Evolutionary conservation across 1,140 invertebrate genomes (phyloP), one percentile per base, ranked within the genome.

Genomic region (Zaprionus inermis): DNA sequence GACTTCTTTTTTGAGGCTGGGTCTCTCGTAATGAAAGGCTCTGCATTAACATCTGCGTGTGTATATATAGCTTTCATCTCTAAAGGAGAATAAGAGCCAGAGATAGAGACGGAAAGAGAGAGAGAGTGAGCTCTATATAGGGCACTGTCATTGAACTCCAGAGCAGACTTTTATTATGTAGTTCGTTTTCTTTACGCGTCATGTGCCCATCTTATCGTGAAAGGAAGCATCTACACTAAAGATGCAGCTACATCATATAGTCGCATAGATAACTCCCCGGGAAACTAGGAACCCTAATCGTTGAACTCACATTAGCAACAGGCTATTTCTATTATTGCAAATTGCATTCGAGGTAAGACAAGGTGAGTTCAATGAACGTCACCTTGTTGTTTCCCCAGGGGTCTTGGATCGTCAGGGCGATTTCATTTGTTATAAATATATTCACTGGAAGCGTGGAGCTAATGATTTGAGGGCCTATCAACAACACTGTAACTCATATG

Each of bases 71-170:
- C 57, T 58, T 63, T 44, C 7, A 24, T 58, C 30, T 56, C 18
- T 9, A n/a, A n/a, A 41, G 44, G 22, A 72, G 44, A 66, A 16
- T 46, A 16, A 38, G 34, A 58, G 55, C 11, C 14, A 0, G 20
- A 65, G 36, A 57, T 6, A 16, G 5, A 18, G 16, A 28, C 36
- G 12, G 34, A 41, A n/a, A 14, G 30, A 7, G 22, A n/a, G 5
- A 18, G 18, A 18, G 56, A 54, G 30, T 4, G 54, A 58, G 20
- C 60, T 56, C 46, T 69, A 73, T 61, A 69, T 73, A 49, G 57
- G 65, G 36, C 71, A 52, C 65, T 73, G 76, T 78, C 72, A 78
- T 78, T 78, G 76, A 78, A 78, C 75, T 75, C 60, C 32, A 11
- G 12, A 60, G 30, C 24, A 24, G 44, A 9, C 12, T 63, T 38